phyloP scores from a whole-genome alignment of 2,888 invertebrate genomes.

The Oligia latruncula region DNA sequence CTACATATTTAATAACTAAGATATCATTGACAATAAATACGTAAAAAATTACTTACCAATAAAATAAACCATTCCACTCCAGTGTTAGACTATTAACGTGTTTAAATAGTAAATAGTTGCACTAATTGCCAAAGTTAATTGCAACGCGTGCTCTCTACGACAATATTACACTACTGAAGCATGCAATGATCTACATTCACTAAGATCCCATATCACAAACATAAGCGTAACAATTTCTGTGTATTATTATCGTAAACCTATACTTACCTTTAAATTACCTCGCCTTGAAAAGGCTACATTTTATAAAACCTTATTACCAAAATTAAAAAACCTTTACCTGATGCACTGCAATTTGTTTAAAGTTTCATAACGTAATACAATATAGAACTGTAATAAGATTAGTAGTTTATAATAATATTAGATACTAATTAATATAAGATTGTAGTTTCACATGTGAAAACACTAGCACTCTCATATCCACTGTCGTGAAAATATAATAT shows the following conservation, averaged over 20 bases:
- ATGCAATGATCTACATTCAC: conserved; percentile 81
- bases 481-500: conserved; percentile 86
- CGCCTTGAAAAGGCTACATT: conserved; percentile 86
- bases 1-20: conserved; percentile 71
- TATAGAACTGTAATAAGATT: conserved; percentile 84
- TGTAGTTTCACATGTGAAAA: conserved; percentile 90
- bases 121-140: conserved; percentile 73
- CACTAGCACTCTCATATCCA: conserved; percentile 90
- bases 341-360: conserved; percentile 84
- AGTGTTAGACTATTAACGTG: conserved; percentile 75
- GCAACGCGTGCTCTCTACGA: conserved; percentile 68
- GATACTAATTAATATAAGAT: conserved; percentile 86
- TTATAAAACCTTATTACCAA: conserved; percentile 79
- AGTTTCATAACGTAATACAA: conserved; percentile 81
- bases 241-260: conserved; percentile 67
- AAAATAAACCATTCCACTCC: conserved; percentile 76
- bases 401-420: conserved; percentile 89
- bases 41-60: conserved; percentile 83
- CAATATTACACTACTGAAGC: conserved; percentile 73
- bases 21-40: conserved; percentile 73
- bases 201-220: conserved; percentile 82
- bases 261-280: conserved; percentile 86
- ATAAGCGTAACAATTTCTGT: conserved; percentile 77
- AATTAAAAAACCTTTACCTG: conserved; percentile 83
- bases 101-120: conserved; percentile 73